A percentile compares a stretch with the other conserved stretches of the same genome.
Evolutionary conservation across 2,797 vertebrate genomes (phyloP).

Genomic region (Taeniopygia guttata): DNA sequence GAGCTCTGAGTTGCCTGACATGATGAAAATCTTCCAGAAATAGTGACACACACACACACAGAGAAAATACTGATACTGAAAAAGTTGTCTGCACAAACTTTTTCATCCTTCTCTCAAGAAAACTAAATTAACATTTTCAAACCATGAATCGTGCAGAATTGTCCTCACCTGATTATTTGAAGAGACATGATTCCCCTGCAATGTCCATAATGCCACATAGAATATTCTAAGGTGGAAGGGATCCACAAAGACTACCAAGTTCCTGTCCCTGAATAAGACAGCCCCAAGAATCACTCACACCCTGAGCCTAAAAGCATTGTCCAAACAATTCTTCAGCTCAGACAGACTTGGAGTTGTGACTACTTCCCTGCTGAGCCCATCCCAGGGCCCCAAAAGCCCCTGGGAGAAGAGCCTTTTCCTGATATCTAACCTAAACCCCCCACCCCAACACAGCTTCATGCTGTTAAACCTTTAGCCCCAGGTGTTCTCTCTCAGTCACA

Average conservation of each 20-base stretch:
- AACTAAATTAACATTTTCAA: background rate
- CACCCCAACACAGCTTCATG: background rate
- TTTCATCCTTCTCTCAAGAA: background rate
- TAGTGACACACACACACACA: background rate
- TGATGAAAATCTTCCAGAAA: background rate
- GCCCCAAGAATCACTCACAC: background rate
- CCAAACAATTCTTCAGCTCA: background rate
- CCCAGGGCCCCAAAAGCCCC: rapidly evolving
- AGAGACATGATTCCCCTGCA: background rate
- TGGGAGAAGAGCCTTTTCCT: rapidly evolving
- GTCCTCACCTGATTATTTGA: background rate
- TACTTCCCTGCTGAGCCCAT: background rate
- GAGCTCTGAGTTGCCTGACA: background rate
- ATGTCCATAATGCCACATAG: background rate
- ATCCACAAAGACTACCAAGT: background rate
- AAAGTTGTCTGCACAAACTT: background rate
- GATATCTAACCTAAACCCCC: background rate
- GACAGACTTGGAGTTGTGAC: background rate
- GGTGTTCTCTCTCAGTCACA: background rate
- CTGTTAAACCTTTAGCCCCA: background rate
- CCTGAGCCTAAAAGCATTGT: no score
- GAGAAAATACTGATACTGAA: background rate
- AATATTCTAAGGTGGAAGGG: background rate
- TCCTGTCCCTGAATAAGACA: background rate
- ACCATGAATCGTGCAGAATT: background rate